phyloP scores from a whole-genome alignment of 2,797 vertebrate species.

The Sciaenops ocellatus region DNA sequence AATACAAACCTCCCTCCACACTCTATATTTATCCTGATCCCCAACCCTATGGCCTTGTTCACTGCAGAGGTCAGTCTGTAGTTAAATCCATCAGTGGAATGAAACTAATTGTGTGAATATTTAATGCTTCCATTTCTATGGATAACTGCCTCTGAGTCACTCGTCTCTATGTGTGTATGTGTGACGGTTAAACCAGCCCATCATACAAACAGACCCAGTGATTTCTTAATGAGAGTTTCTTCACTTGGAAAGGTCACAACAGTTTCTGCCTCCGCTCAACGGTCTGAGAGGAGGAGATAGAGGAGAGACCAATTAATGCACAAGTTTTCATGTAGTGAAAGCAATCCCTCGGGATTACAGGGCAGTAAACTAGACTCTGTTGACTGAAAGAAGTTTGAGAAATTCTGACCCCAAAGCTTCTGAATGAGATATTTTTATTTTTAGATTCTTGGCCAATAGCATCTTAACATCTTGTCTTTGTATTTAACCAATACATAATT shows the following conservation, averaged over 20 bases:
- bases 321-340: slow-evolving; percentile 35
- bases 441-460: not conserved
- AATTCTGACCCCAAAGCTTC: not conserved
- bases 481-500: not conserved
- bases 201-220: slow-evolving; percentile 27
- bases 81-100: slow-evolving; percentile 53
- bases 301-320: slow-evolving; percentile 49
- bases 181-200: slow-evolving; percentile 8
- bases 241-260: slow-evolving; percentile 17
- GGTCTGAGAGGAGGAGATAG: slow-evolving; percentile 25
- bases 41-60: slow-evolving; percentile 39
- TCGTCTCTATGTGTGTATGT: slow-evolving; percentile 10
- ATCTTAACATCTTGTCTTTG: not conserved
- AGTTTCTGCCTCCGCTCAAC: not conserved
- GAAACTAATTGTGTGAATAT: slow-evolving; percentile 60
- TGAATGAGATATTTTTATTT: slow-evolving; percentile 14
- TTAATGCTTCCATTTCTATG: slow-evolving; percentile 57
- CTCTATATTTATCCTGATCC: slow-evolving; percentile 39
- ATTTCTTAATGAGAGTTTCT: slow-evolving; percentile 53
- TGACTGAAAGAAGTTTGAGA: slow-evolving; percentile 6
- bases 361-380: not conserved
- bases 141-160: slow-evolving; percentile 51
- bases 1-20: slow-evolving; percentile 44
- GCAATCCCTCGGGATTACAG: slow-evolving; percentile 27
- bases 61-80: slow-evolving; percentile 45